A percentile compares a stretch with the other conserved stretches of the same genome.
Evolutionary conservation across 2,888 invertebrate species (phyloP).

Genomic region (Athrips mouffetella): DNA sequence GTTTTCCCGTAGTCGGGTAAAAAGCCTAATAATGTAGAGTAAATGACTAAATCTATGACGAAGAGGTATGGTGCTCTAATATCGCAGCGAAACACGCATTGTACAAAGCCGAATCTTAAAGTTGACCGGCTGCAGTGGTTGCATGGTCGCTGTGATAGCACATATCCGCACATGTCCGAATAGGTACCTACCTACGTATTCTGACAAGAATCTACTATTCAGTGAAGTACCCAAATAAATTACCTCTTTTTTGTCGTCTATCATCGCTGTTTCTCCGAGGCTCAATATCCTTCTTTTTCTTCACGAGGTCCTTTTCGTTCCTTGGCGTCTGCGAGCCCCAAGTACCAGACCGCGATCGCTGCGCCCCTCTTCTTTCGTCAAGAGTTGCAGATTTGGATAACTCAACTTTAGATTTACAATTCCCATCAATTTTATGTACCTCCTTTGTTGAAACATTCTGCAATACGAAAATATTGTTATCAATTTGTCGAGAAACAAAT

Average conservation of each 20-base stretch:
- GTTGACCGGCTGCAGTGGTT: too few species aligned
- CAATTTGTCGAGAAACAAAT: too few species aligned
- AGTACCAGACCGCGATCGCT: constrained; percentile 81
- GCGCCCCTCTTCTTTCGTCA: constrained; percentile 27
- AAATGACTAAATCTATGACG: too few species aligned
- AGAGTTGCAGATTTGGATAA: not conserved
- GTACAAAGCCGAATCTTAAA: too few species aligned
- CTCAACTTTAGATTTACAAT: not conserved
- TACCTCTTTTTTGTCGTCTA: constrained; percentile 62
- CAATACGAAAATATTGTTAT: not conserved
- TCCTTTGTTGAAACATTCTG: not conserved
- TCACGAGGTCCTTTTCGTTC: constrained; percentile 44
- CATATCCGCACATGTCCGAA: not conserved
- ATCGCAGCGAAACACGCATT: too few species aligned
- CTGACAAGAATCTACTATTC: not conserved
- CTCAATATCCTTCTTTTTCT: constrained; percentile 53
- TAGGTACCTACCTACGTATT: not conserved
- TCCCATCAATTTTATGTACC: not conserved
- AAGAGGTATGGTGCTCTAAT: too few species aligned
- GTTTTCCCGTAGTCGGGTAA: too few species aligned
- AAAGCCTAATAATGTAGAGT: too few species aligned
- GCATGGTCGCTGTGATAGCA: too few species aligned
- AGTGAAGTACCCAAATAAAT: constrained; percentile 24
- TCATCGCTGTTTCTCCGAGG: constrained; percentile 55
- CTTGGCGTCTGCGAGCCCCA: constrained; percentile 67